Evolutionary conservation across 2,797 vertebrate species (phyloP).

Genomic region (Odontamblyopus lacepedii): DNA sequence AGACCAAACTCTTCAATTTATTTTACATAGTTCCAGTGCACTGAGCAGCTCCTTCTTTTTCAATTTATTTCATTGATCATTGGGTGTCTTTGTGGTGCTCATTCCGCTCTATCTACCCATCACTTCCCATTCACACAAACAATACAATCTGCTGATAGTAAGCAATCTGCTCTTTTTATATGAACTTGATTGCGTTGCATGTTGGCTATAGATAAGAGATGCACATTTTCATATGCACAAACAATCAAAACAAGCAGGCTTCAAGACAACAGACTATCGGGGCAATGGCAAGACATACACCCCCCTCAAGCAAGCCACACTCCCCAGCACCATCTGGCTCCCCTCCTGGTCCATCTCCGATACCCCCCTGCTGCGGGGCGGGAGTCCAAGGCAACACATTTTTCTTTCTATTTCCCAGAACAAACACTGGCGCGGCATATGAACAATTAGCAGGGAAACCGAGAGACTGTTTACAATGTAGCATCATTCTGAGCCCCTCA

Average conservation of each 20-base stretch:
- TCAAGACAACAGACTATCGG: slow-evolving; percentile 63
- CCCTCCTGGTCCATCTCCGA: slow-evolving; percentile 68
- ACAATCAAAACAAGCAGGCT: slow-evolving; percentile 43
- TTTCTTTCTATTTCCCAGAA: slow-evolving; percentile 45
- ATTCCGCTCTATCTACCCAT: slow-evolving; percentile 44
- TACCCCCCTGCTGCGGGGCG: slow-evolving; percentile 55
- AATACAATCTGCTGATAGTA: slow-evolving; percentile 61
- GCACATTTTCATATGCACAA: slow-evolving; percentile 17
- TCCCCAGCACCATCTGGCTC: slow-evolving; percentile 79
- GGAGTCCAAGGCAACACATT: slow-evolving; percentile 36
- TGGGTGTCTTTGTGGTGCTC: slow-evolving; percentile 54
- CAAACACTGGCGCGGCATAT: slow-evolving; percentile 40
- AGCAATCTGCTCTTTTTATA: slow-evolving; percentile 41
- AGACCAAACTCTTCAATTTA: not conserved
- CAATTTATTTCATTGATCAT: slow-evolving; percentile 33
- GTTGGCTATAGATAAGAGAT: slow-evolving; percentile 7
- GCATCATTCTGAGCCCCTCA: slow-evolving; percentile 20
- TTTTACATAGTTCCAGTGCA: not conserved
- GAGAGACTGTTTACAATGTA: slow-evolving; percentile 26
- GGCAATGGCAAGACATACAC: slow-evolving; percentile 43
- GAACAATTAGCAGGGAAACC: slow-evolving; percentile 20
- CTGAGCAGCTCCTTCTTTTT: slow-evolving; percentile 24
- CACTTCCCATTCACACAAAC: slow-evolving; percentile 42
- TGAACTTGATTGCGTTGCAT: slow-evolving; percentile 32
- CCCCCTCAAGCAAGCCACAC: slow-evolving; percentile 65